These are phyloP conservation scores for Caenorhabditis sinica DNA, from an alignment of 2,888 invertebrate genomes.

Conservation along the genomic window DNA sequence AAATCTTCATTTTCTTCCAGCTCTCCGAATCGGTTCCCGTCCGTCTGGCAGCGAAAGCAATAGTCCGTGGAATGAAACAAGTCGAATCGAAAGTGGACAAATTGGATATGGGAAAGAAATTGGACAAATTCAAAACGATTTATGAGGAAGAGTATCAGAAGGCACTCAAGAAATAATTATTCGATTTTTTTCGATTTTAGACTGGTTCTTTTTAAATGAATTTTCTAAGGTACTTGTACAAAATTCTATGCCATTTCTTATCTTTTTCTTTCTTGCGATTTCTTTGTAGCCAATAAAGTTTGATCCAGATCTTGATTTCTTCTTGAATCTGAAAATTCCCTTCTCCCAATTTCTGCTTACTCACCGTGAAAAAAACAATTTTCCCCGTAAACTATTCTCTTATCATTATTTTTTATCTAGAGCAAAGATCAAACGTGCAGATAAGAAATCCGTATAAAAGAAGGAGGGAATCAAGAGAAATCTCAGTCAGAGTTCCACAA, in stretches of 20 bases:
- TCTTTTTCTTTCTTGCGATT: not conserved
- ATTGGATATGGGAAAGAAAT: constrained; percentile 59
- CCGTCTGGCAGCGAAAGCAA: constrained; percentile 68
- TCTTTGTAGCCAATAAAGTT: not conserved
- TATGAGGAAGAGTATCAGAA: constrained; percentile 74
- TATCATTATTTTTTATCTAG: too few species aligned
- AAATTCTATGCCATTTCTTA: too few species aligned
- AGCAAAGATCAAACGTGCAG: too few species aligned
- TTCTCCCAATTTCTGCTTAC: too few species aligned
- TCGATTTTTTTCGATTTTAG: not conserved
- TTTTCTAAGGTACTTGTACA: not conserved
- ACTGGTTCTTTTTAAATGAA: not conserved
- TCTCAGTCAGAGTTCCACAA: too few species aligned
- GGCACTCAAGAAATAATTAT: constrained; percentile 69
- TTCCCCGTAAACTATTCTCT: too few species aligned
- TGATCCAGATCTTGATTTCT: too few species aligned
- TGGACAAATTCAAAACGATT: constrained; percentile 63
- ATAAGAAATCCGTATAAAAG: too few species aligned
- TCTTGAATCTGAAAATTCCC: too few species aligned
- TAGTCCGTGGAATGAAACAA: constrained; percentile 69
- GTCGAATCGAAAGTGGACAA: constrained; percentile 68
- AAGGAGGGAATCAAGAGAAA: too few species aligned
- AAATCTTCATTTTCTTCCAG: constrained; percentile 51
- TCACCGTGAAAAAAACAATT: too few species aligned
- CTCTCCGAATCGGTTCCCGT: constrained; percentile 72